phyloP scores from a whole-genome alignment of 2,888 invertebrate genomes.

The Himalopsyche japonica region DNA sequence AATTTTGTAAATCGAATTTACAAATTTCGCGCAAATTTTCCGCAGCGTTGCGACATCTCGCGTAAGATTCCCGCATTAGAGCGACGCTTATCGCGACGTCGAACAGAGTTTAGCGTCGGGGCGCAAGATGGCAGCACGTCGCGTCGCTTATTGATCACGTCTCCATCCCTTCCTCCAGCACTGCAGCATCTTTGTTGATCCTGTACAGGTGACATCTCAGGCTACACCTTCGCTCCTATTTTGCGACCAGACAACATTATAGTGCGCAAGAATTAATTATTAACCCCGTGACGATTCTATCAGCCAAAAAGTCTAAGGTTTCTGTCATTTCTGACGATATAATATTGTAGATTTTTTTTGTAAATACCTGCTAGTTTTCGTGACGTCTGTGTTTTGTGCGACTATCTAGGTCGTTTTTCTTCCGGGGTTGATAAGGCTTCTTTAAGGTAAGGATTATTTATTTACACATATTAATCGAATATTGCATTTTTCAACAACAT shows the following conservation, averaged over 20 bases:
- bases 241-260: not conserved
- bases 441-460: not conserved
- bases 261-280: conserved; percentile 1
- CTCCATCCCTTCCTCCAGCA: conserved; percentile 24
- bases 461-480: not conserved
- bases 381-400: not conserved
- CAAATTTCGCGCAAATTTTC: not conserved
- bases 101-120: not conserved
- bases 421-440: not conserved
- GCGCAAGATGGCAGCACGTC: conserved; percentile 25
- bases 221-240: conserved; percentile 3
- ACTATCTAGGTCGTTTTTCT: not conserved
- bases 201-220: conserved; percentile 26
- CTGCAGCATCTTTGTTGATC: conserved; percentile 41
- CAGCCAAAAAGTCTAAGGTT: not conserved
- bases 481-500: not conserved
- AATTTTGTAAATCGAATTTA: not conserved
- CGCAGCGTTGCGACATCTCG: conserved; percentile 1
- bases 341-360: not conserved
- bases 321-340: not conserved
- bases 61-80: not conserved
- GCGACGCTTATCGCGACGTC: conserved; percentile 3
- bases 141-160: conserved; percentile 36
- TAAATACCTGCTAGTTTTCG: not conserved
- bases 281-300: not conserved